Percentiles rank a stretch among this genome's conserved stretches.
phyloP scores from a whole-genome alignment of 2,888 invertebrate species.

The Melanchra persicariae region DNA sequence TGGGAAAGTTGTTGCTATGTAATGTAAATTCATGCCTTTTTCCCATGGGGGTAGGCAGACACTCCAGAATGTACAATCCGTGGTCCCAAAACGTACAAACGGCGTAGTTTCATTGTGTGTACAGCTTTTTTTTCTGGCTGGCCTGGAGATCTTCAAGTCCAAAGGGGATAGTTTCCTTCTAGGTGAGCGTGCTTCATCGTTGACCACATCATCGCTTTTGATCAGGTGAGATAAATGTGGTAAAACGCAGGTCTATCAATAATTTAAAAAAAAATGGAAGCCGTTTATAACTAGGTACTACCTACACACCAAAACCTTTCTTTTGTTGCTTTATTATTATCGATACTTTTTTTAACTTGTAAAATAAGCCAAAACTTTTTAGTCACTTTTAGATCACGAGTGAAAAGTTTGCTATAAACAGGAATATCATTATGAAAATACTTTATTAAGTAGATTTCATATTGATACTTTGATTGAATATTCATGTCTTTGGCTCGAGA shows the following conservation, averaged over 20 bases:
- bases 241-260: too few species aligned
- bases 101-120: too few species aligned
- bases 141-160: too few species aligned
- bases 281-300: too few species aligned
- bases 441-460: constrained; percentile 32
- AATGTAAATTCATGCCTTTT: neutral
- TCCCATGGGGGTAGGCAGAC: neutral
- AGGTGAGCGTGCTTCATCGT: too few species aligned
- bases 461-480: constrained; percentile 55
- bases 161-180: too few species aligned
- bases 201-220: too few species aligned
- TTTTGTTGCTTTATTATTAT: neutral
- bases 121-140: too few species aligned
- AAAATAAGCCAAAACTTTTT: constrained; percentile 11
- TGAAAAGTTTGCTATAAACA: constrained; percentile 25
- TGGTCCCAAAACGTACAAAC: too few species aligned
- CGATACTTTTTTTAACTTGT: neutral
- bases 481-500: constrained; percentile 50
- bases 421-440: constrained; percentile 43
- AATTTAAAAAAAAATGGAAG: too few species aligned
- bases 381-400: neutral
- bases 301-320: neutral
- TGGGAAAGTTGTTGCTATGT: neutral
- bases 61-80: neutral
- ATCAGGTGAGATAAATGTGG: too few species aligned